These are phyloP conservation scores for Pristionchus fissidentatus DNA, from an alignment of 2,888 invertebrate species.

Conservation along the genomic window DNA sequence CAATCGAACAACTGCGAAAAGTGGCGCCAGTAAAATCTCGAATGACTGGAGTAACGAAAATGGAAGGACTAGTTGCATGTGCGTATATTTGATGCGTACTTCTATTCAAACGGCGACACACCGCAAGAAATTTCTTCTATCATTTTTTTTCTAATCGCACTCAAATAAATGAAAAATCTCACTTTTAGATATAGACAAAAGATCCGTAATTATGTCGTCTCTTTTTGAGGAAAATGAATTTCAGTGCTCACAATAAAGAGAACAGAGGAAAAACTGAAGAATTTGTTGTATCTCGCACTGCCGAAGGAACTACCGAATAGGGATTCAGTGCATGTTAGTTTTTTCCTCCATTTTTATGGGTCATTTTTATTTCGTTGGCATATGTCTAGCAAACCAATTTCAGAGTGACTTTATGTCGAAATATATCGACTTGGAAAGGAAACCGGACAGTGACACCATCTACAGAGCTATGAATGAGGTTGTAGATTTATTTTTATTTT, in stretches of 20 bases:
- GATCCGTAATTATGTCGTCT: no score
- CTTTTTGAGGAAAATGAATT: no score
- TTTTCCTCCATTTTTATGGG: background rate
- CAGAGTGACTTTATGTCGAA: conserved; percentile 4
- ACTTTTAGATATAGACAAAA: no score
- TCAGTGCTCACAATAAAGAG: conserved; percentile 21
- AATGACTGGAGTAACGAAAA: conserved; percentile 38
- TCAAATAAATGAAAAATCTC: no score
- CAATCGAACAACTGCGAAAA: conserved; percentile 19
- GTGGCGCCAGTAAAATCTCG: background rate
- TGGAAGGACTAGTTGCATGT: conserved; percentile 47
- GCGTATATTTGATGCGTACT: no score
- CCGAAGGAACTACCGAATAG: conserved; percentile 18
- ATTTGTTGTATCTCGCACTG: conserved; percentile 25
- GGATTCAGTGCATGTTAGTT: background rate
- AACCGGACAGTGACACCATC: conserved; percentile 1
- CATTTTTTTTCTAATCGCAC: no score
- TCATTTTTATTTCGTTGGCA: background rate
- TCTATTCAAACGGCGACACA: no score
- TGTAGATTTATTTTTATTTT: background rate
- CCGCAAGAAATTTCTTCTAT: no score
- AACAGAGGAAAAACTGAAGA: background rate
- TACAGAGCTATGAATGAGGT: conserved; percentile 39
- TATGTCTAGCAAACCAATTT: background rate
- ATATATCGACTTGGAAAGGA: conserved; percentile 9